Conservation (phyloP, 2,888 invertebrate species). For the Rhorus exstirpatorius region DNA sequence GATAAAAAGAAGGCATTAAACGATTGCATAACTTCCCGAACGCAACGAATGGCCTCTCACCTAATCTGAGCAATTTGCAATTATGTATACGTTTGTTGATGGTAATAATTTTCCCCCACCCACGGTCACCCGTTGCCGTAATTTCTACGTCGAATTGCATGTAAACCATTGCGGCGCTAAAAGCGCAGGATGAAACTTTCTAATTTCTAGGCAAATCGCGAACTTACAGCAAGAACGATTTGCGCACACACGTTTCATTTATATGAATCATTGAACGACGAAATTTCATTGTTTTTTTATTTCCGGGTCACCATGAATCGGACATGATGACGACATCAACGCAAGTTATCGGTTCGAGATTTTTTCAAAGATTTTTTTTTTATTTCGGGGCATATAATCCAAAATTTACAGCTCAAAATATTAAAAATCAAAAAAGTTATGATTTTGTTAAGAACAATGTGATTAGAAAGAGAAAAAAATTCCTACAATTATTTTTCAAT, state of each 20-base stretch:
- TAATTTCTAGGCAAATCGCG: conserved; percentile 52
- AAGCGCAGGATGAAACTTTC: conserved; percentile 65
- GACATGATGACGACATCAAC: too few relatives aligned
- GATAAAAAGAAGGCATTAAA: conserved; percentile 41
- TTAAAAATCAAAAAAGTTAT: too few relatives aligned
- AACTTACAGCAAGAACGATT: conserved; percentile 53
- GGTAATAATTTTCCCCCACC: conserved; percentile 64
- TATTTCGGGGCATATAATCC: too few relatives aligned
- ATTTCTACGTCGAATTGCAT: conserved; percentile 68
- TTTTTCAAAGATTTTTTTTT: too few relatives aligned
- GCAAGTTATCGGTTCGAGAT: too few relatives aligned
- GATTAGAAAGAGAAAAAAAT: too few relatives aligned
- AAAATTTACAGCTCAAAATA: too few relatives aligned
- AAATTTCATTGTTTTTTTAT: conserved; percentile 6
- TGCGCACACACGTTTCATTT: conserved; percentile 9
- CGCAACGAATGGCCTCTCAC: conserved; percentile 27
- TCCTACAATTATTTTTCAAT: too few relatives aligned
- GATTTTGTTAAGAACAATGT: too few relatives aligned
- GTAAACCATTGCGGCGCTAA: conserved; percentile 68
- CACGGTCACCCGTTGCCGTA: conserved; percentile 3
- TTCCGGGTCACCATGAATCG: too few relatives aligned
- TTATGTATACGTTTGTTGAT: conserved; percentile 65
- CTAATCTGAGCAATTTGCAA: conserved; percentile 75
- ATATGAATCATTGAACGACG: not conserved
- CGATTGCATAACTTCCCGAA: conserved; percentile 73